Evolutionary conservation across 2,797 vertebrate genomes (phyloP), one percentile per base, ranked within the genome.

Genomic region (Lepidocolaptes lacrymiger): DNA sequence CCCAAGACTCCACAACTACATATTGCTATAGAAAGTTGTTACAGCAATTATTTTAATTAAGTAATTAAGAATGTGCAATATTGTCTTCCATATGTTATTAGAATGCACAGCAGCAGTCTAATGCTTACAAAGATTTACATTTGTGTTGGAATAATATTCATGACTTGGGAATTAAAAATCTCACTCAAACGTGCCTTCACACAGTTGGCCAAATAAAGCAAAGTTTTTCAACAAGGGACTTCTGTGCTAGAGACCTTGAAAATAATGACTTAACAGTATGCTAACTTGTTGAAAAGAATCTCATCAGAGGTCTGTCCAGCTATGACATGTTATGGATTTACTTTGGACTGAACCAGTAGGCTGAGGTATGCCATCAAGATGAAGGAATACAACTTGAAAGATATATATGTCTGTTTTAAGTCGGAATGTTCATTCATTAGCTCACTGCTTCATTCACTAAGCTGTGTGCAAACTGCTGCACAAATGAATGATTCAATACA

Each of bases 361-460:
- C 80, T 90, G 88, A 95, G 87, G 74, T 88, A 84, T 87, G 88
- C 89, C 95, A 82, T 63, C 1, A 1, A 76, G 88, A 95, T 96
- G 95, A 97, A 97, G 97, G 97, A 97, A 96, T 63, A 77, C 81
- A 96, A 63, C 85, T 92, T 96, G 96, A 97, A 97, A 97, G 97
- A 98, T 95, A 90, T 91, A 95, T 97, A 95, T 96, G 86, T 73
- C 96, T 96, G 89, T 90, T 97, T 96, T 91, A 87, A 79, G 94
- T 68, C 83, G 78, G 94, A 95, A 94, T 91, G 84, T 78, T 87
- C 91, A 95, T 92, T 96, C 78, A 97, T 89, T 95, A 96, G 78
- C 63, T 95, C 85, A 61, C 69, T 97, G 94, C 90, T 90, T 89
- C 96, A 96, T 69, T 96, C 87, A 95, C 67, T 85, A 76, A 88